Evolutionary conservation across 2,888 invertebrate genomes (phyloP).

Genomic region (Rhaphigaster nebulosa): DNA sequence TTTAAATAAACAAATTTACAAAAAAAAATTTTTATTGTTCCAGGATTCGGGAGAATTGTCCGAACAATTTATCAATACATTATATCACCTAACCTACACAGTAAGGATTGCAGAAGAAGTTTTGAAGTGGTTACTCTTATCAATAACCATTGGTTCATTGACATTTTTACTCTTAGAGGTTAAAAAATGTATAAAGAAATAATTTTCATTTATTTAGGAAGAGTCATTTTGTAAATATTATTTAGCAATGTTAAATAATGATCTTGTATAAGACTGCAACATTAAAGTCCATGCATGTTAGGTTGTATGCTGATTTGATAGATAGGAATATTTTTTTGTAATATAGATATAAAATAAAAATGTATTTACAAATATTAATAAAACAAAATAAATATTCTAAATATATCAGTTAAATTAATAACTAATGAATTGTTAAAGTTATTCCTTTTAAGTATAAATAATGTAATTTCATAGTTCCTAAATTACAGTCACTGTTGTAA

Average conservation of each 20-base stretch:
- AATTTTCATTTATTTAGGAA: neutral
- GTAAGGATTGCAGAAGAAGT: conserved; percentile 60
- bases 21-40: conserved; percentile 45
- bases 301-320: neutral
- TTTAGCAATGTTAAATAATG: conserved; percentile 50
- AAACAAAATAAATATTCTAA: neutral
- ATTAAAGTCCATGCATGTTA: conserved; percentile 17
- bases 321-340: neutral
- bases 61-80: conserved; percentile 60
- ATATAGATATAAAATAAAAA: conserved; percentile 10
- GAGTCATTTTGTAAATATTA: neutral
- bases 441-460: conserved; percentile 35
- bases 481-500: neutral
- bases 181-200: conserved; percentile 54
- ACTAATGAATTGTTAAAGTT: neutral
- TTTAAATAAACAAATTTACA: neutral
- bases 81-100: conserved; percentile 62
- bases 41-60: conserved; percentile 63
- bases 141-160: conserved; percentile 59
- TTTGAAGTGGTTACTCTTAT: conserved; percentile 60
- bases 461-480: conserved; percentile 43
- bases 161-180: conserved; percentile 56
- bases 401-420: neutral
- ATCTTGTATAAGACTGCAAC: conserved; percentile 50
- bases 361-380: neutral